These are phyloP conservation scores for Neolamprologus longior DNA, from an alignment of 2,113 vertebrate genomes.

Conservation along the genomic window DNA sequence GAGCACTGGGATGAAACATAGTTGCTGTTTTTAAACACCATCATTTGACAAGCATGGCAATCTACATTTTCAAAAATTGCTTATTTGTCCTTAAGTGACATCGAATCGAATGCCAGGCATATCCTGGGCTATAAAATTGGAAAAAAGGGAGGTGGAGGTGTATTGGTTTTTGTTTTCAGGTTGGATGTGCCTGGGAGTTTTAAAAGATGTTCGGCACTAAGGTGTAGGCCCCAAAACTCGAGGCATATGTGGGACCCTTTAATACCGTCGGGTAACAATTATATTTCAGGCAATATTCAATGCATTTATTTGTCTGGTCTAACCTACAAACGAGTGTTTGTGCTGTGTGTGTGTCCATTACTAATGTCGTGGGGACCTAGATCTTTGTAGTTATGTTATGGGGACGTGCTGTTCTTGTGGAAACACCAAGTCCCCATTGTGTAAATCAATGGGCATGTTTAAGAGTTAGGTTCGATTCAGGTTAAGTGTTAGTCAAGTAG, in stretches of 20 bases:
- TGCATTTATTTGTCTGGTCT: neutral
- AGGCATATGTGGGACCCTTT: neutral
- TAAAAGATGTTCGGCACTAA: neutral
- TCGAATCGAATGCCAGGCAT: conserved; percentile 20
- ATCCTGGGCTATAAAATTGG: neutral
- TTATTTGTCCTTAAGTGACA: conserved; percentile 27
- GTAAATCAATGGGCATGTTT: neutral
- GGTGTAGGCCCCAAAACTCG: neutral
- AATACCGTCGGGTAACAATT: neutral
- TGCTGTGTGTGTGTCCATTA: neutral
- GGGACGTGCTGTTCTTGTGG: neutral
- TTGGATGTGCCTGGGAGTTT: neutral
- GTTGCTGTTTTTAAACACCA: conserved; percentile 36
- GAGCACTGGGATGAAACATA: conserved; percentile 26
- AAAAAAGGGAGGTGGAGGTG: neutral
- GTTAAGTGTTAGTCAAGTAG: neutral
- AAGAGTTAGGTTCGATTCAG: neutral
- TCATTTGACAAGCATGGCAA: conserved; percentile 47
- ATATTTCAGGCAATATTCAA: conserved; percentile 9
- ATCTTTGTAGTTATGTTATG: neutral
- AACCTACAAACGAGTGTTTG: neutral
- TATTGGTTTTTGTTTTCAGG: conserved; percentile 31
- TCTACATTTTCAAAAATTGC: conserved; percentile 22
- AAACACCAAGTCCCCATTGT: neutral
- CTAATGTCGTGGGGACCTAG: neutral